Conservation (phyloP, 2,113 vertebrate genomes). For the Numenius arquata region DNA sequence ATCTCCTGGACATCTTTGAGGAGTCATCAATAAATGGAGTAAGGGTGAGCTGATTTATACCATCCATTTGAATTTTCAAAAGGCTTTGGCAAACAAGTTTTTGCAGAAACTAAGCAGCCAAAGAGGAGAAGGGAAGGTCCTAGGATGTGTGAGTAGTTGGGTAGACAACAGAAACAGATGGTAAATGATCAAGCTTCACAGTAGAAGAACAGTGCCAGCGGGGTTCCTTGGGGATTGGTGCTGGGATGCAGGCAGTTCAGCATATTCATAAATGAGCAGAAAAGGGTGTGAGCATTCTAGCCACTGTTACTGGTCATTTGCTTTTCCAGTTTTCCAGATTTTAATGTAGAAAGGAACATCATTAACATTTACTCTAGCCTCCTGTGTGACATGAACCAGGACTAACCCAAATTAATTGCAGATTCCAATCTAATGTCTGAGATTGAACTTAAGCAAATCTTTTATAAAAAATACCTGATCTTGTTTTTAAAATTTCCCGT, state of each 20-base stretch:
- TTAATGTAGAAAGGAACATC: neutral
- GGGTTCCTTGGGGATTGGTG: neutral
- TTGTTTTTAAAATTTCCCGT: conserved; percentile 1
- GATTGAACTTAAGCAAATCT: neutral
- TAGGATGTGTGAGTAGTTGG: neutral
- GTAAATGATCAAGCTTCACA: neutral
- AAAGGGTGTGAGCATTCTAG: neutral
- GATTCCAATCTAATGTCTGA: neutral
- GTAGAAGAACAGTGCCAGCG: neutral
- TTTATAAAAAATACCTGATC: neutral
- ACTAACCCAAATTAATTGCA: neutral
- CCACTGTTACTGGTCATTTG: neutral
- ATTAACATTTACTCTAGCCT: neutral
- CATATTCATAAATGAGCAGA: neutral
- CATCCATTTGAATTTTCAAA: neutral
- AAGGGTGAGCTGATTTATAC: neutral
- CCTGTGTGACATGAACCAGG: neutral
- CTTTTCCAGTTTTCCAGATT: neutral
- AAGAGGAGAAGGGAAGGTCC: neutral
- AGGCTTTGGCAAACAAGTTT: neutral
- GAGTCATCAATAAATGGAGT: neutral
- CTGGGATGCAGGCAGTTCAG: neutral
- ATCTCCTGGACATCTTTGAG: neutral
- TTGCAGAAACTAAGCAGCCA: neutral
- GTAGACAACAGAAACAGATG: neutral